A percentile compares a stretch with the other conserved stretches of the same genome.
Evolutionary conservation across 2,888 invertebrate species (phyloP).

Genomic region (Andrena chrysosceles): DNA sequence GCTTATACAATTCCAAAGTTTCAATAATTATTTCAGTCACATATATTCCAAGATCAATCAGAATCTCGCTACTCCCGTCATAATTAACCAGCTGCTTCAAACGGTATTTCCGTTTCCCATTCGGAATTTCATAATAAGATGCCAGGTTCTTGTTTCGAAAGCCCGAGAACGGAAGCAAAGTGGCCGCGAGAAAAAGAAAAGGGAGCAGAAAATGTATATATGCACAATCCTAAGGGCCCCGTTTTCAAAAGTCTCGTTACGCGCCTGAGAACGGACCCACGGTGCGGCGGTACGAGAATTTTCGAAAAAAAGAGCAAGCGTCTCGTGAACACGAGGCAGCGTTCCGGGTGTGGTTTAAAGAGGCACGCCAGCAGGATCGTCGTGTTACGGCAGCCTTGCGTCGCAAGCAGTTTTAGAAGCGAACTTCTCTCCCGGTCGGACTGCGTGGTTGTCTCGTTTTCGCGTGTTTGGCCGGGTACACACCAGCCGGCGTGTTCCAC

Average conservation of each 20-base stretch:
- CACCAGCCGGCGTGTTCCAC: conserved; percentile 38
- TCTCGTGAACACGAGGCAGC: conserved; percentile 61
- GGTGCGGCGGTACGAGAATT: conserved; percentile 61
- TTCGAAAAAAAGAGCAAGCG: conserved; percentile 69
- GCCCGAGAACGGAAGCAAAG: not conserved
- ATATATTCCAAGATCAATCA: too few relatives aligned
- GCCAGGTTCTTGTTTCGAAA: not conserved
- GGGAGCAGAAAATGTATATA: not conserved
- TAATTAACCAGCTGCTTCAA: not conserved
- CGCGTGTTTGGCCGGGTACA: conserved; percentile 56
- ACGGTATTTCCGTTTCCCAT: not conserved
- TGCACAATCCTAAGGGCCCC: conserved; percentile 31
- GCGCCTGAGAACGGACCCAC: conserved; percentile 62
- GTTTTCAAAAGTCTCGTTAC: conserved; percentile 53
- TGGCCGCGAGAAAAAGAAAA: conserved; percentile 26
- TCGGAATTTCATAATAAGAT: not conserved
- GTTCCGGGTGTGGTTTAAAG: conserved; percentile 72
- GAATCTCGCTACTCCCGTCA: too few relatives aligned
- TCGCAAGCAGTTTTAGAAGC: conserved; percentile 61
- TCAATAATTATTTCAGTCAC: too few relatives aligned
- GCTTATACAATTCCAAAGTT: too few relatives aligned
- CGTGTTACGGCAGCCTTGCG: conserved; percentile 59
- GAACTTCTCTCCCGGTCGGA: conserved; percentile 39
- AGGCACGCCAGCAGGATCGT: conserved; percentile 59
- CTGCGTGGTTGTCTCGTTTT: conserved; percentile 54